Base-by-base conservation (phyloP, 2,797 vertebrate species). In the Hybognathus amarus region DNA sequence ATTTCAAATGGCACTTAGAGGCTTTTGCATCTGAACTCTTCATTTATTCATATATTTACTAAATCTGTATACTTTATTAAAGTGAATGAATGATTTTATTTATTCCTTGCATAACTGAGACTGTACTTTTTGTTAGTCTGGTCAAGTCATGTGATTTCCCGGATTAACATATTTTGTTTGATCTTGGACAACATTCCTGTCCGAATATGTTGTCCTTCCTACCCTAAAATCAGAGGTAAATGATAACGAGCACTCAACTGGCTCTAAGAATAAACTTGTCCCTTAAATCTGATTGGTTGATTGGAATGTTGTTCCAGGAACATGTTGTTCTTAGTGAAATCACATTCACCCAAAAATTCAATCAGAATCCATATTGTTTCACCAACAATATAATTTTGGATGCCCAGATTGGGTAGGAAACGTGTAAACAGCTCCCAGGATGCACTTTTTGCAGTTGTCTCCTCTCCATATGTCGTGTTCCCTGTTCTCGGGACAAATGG, bases 401-500 rank as follows among this genome's bases (percentile, higher is more conserved):
- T 24, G 8, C 36, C 52, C 74, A 61, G 52, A 45, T 40, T 11
- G 27, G 9, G 18, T 45, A 70, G 6, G 24, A 47, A n/a, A 10
- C n/a, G 18, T 30, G 33, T 1, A 15, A 22, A 33, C 27, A 22
- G 17, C 20, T 61, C 24, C 33, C 38, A 27, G 56, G 27, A n/a
- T 36, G 33, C 22, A n/a, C 59, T 13, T 33, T 36, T 40, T 18
- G 79, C 42, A 7, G 76, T 85, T 80, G 85, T 83, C 87, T 82
- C 77, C 63, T 59, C 77, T 85, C 81, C 75, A 61, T 76, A 68
- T 85, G 89, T 83, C 27, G 66, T 71, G 69, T 84, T 85, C 83
- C 42, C 61, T 83, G 47, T 78, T 85, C 88, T 86, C 89, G 87
- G 92, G 91, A 93, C 90, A 92, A 94, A 94, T 92, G 92, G 91